Evolutionary conservation across 2,113 vertebrate species (phyloP).

Genomic region (Ameiurus melas): DNA sequence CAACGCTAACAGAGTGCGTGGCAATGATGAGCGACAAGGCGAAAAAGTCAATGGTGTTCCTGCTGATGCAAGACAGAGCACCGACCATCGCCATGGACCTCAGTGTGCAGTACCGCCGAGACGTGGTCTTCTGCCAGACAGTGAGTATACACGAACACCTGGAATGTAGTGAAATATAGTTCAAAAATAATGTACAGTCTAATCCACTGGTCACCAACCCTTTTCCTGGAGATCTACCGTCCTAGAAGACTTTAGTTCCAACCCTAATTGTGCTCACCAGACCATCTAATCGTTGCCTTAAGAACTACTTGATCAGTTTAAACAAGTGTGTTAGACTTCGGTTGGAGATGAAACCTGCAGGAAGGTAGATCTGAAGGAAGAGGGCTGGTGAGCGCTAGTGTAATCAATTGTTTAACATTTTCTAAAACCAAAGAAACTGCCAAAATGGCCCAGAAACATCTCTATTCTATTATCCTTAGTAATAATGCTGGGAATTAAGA

Average conservation of each 20-base stretch:
- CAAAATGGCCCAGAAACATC: not conserved
- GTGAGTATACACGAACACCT: conserved; percentile 69
- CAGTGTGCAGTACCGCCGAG: conserved; percentile 92
- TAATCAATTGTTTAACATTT: not conserved
- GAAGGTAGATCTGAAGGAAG: too few relatives aligned
- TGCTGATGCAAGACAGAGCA: conserved; percentile 96
- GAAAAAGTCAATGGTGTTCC: conserved; percentile 96
- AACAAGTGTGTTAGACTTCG: too few relatives aligned
- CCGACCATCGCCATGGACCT: conserved; percentile 90
- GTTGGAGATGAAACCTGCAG: too few relatives aligned
- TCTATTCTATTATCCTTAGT: not conserved
- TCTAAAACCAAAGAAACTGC: not conserved
- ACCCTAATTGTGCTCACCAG: too few relatives aligned
- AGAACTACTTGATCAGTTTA: too few relatives aligned
- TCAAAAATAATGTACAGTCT: not conserved
- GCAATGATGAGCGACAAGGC: conserved; percentile 98
- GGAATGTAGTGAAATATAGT: not conserved
- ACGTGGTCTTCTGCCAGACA: conserved; percentile 98
- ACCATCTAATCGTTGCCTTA: too few relatives aligned
- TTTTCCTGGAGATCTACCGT: too few relatives aligned
- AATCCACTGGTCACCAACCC: too few relatives aligned
- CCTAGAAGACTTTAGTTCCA: too few relatives aligned
- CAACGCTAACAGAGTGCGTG: conserved; percentile 93
- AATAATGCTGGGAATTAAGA: not conserved
- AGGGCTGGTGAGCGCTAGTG: too few relatives aligned